These are phyloP conservation scores for Oedothorax gibbosus DNA, from an alignment of 1,140 invertebrate genomes.

Conservation along the genomic window DNA sequence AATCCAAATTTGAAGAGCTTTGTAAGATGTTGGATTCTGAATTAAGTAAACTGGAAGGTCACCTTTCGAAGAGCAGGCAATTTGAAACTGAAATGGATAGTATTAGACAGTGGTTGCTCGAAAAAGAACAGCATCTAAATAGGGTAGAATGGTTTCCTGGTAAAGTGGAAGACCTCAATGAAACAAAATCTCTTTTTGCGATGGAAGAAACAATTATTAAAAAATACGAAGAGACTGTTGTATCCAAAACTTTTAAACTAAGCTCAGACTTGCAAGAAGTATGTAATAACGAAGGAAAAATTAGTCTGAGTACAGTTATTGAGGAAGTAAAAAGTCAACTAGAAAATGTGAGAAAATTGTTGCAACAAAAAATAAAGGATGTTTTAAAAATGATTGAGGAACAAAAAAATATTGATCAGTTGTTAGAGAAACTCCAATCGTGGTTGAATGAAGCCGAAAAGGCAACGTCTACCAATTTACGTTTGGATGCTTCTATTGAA, in stretches of 20 bases:
- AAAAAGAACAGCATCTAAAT: constrained; percentile 79
- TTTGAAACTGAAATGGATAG: constrained; percentile 83
- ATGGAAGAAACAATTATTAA: constrained; percentile 77
- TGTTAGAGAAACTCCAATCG: constrained; percentile 82
- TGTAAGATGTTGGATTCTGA: constrained; percentile 62
- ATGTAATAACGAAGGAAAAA: constrained; percentile 78
- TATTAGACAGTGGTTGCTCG: constrained; percentile 81
- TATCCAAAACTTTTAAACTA: constrained; percentile 80
- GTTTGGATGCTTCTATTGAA: constrained; percentile 79
- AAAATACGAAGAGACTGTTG: constrained; percentile 80
- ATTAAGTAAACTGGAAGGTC: constrained; percentile 61
- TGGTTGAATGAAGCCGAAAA: constrained; percentile 91
- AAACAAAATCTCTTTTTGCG: constrained; percentile 35
- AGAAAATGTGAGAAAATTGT: constrained; percentile 66
- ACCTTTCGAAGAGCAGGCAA: constrained; percentile 75
- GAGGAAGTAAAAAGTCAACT: constrained; percentile 38
- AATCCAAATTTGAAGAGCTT: constrained; percentile 67
- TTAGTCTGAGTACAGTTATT: constrained; percentile 19
- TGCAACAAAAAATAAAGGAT: constrained; percentile 76
- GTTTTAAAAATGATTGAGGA: constrained; percentile 80
- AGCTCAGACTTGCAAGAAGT: constrained; percentile 82
- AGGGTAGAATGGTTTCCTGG: constrained; percentile 74
- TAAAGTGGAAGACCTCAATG: constrained; percentile 47
- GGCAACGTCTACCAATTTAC: constrained; percentile 81
- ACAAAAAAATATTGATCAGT: constrained; percentile 82